Evolutionary conservation across 2,888 invertebrate species (phyloP).

Genomic region (Drosophila nr. medialis): DNA sequence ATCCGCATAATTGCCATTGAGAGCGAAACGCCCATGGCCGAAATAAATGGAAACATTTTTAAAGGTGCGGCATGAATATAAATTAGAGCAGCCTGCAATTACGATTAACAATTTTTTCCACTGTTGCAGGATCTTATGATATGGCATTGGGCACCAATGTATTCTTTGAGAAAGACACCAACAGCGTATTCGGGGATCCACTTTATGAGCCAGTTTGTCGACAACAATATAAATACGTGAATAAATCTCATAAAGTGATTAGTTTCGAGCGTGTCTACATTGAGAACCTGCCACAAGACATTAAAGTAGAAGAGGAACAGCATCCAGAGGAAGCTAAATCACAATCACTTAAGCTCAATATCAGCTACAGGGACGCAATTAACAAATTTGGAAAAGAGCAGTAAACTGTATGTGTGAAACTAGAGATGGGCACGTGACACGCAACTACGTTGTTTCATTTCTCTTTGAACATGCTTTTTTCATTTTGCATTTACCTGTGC

Average conservation of each 20-base stretch:
- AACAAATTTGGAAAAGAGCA: conserved; percentile 69
- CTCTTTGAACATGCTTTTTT: background rate
- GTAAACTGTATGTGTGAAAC: conserved; percentile 19
- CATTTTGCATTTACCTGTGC: background rate
- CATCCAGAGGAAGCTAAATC: conserved; percentile 15
- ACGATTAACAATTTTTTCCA: background rate
- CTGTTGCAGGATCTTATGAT: conserved; percentile 87
- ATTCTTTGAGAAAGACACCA: conserved; percentile 89
- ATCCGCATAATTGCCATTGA: conserved; percentile 87
- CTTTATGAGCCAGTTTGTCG: conserved; percentile 87
- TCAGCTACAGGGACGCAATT: conserved; percentile 82
- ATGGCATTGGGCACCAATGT: conserved; percentile 90
- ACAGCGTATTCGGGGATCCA: conserved; percentile 85
- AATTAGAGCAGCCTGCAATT: background rate
- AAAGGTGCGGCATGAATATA: conserved; percentile 84
- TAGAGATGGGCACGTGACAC: conserved; percentile 2
- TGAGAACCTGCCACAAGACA: conserved; percentile 64
- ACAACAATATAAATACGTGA: conserved; percentile 86
- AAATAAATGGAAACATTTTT: conserved; percentile 89
- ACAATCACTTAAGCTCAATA: conserved; percentile 59
- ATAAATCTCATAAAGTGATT: conserved; percentile 88
- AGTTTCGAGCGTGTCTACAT: conserved; percentile 89
- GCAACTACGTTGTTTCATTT: background rate
- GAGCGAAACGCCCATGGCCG: conserved; percentile 87
- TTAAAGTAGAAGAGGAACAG: conserved; percentile 34